Base-by-base conservation (phyloP, 1,140 invertebrate species). In the Portunus trituberculatus region DNA sequence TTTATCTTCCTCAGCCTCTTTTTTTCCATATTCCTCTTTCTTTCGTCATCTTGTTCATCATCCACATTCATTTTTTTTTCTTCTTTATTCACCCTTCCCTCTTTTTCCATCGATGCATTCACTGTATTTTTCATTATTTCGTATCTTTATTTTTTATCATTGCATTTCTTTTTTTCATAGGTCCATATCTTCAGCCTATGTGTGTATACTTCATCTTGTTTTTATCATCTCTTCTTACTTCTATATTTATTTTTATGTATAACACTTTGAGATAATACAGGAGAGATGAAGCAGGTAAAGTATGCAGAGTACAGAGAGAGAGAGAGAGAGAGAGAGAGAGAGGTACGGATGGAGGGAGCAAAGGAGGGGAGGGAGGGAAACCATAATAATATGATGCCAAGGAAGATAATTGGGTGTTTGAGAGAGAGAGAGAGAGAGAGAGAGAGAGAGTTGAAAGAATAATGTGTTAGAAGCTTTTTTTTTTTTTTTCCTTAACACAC, bases 341-440 rank as follows among this genome's bases (percentile, higher is more conserved):
- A 7, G 32, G 29, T n/a, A 20, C 31, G 4, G 29, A 48, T 12
- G 48, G 76, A 59, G 76, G 59, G 31, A 8, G 45, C 12, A 12
- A 12, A 91, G 14, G 20, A 0, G 6, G 90, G n/a, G 90, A 76
- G 48, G 32, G 90, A 91, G 25, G 31, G 90, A n/a, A 48, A 91
- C 7, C 25, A 3, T n/a, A 28, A 52, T 12, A 67, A 8, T n/a
- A 48, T 48, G 59, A 91, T 4, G 25, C 48, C 52, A 28, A 83
- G 91, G 84, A 46, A 83, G 31, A 45, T 31, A 92, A 28, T 45
- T 46, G 91, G 29, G 31, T 28, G 91, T 45, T 31, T 45, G 52
- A 45, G 91, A 84, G 76, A 84, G 39, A 48, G 91, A 46, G 91
- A 45, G 31, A 93, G 48, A 67, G 90, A 31, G 2, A 25, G n/a